Evolutionary conservation across 2,888 invertebrate species (phyloP).

Genomic region (Abscondita cerata): DNA sequence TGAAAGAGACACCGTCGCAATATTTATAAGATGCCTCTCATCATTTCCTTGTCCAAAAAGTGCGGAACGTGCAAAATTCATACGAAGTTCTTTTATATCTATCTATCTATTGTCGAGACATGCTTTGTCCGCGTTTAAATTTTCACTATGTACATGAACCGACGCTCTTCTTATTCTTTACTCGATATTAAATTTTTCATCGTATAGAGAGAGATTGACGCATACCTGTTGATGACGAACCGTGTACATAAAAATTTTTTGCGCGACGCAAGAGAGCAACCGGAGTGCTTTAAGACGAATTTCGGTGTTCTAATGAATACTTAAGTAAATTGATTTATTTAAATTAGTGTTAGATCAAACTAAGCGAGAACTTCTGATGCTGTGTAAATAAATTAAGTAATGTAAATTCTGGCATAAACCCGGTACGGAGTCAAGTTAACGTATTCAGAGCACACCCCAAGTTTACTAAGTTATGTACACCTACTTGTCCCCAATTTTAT

Average conservation of each 20-base stretch:
- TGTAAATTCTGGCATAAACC: conserved; percentile 35
- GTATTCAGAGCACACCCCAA: conserved; percentile 36
- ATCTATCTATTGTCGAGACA: conserved; percentile 22
- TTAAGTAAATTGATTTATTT: conserved; percentile 36
- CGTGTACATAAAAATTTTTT: too few species aligned
- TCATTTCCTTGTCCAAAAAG: conserved; percentile 22
- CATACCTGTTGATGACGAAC: too few species aligned
- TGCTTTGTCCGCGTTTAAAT: conserved; percentile 16
- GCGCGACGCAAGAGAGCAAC: background rate
- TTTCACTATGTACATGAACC: conserved; percentile 1
- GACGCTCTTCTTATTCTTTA: background rate
- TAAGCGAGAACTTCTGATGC: conserved; percentile 37
- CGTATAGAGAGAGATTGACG: too few species aligned
- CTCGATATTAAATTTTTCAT: conserved; percentile 3
- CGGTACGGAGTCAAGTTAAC: conserved; percentile 30
- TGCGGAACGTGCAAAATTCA: conserved; percentile 30
- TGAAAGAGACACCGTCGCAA: conserved; percentile 21
- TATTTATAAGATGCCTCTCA: conserved; percentile 28
- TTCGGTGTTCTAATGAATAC: conserved; percentile 32
- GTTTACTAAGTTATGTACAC: conserved; percentile 37
- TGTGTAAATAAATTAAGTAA: conserved; percentile 38
- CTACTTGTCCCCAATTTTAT: conserved; percentile 29
- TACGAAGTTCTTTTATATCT: conserved; percentile 22
- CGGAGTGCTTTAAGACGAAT: conserved; percentile 16
- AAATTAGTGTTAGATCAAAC: conserved; percentile 37